phyloP scores from a whole-genome alignment of 2,113 vertebrate species.

The Bubo blakistoni region DNA sequence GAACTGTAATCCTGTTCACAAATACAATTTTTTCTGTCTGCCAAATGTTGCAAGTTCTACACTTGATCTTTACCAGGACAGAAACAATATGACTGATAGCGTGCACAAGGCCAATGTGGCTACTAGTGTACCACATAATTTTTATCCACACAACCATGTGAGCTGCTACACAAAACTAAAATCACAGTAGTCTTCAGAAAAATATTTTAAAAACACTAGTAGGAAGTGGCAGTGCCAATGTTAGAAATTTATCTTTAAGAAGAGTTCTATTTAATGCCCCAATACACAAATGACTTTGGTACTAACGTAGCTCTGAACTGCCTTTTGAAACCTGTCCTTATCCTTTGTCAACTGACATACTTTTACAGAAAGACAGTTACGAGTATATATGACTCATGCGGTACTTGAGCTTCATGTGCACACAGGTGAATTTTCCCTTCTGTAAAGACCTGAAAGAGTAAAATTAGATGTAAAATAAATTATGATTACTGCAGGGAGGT shows the following conservation, averaged over 20 bases:
- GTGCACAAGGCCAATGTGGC: background rate
- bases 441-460: background rate
- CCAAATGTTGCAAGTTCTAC: background rate
- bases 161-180: background rate
- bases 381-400: accelerated
- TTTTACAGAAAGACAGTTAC: background rate
- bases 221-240: accelerated
- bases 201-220: background rate
- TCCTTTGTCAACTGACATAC: background rate
- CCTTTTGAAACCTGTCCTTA: background rate
- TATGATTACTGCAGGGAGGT: background rate
- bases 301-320: background rate
- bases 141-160: background rate
- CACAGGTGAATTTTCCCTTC: background rate
- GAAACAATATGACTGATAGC: background rate
- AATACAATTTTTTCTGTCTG: background rate
- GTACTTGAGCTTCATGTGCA: background rate
- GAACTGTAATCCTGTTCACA: background rate
- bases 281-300: background rate
- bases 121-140: background rate
- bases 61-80: background rate
- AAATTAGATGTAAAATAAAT: background rate
- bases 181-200: background rate
- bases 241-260: background rate
- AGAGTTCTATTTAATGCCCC: background rate